Conservation (phyloP, 2,888 invertebrate species). For the Mechanitis mazaeus region DNA sequence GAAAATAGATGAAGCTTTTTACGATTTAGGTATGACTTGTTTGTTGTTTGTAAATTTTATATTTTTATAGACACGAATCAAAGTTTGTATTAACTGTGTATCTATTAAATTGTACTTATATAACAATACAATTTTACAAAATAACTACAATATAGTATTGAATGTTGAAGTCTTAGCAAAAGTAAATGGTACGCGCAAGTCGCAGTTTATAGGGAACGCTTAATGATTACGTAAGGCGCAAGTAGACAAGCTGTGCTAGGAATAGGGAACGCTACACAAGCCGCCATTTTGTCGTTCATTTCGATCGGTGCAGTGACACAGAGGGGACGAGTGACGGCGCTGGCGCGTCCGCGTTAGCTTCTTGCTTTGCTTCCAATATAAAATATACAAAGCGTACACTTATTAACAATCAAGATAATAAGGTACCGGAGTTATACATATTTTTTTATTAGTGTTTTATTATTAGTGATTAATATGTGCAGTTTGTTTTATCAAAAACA, state of each 20-base stretch:
- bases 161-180: not conserved
- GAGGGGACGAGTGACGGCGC: constrained; percentile 33
- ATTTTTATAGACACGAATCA: too few species aligned
- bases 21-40: constrained; percentile 4
- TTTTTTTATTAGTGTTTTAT: not conserved
- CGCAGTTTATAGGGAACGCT: not conserved
- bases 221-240: constrained; percentile 1
- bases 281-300: constrained; percentile 50
- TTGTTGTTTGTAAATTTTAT: not conserved
- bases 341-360: constrained; percentile 24
- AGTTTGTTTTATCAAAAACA: too few species aligned
- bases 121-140: too few species aligned
- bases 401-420: not conserved
- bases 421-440: not conserved
- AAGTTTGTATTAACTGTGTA: too few species aligned
- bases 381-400: not conserved
- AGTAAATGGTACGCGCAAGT: constrained; percentile 1
- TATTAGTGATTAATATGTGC: too few species aligned
- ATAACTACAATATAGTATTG: too few species aligned
- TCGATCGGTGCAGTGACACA: constrained; percentile 31
- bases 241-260: constrained; percentile 15
- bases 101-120: too few species aligned
- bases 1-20: constrained; percentile 10
- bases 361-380: constrained; percentile 10
- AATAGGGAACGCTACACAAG: constrained; percentile 14